A percentile compares a stretch with the other conserved stretches of the same genome.
Evolutionary conservation across 1,140 invertebrate species (phyloP).

Genomic region (Drosophila miranda): DNA sequence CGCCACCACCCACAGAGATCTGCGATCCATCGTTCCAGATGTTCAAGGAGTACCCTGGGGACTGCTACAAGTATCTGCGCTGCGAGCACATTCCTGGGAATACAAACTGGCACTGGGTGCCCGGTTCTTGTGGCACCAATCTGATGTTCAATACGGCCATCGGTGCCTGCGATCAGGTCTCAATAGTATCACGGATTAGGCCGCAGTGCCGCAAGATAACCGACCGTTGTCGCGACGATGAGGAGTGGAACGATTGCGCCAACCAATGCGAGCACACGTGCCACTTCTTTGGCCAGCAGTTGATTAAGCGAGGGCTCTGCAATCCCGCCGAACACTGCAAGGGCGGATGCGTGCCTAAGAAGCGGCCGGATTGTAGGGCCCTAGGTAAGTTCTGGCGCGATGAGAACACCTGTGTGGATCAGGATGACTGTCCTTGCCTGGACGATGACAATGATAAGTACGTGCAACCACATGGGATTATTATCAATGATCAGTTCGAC

Average conservation of each 20-base stretch:
- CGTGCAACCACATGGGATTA: too few species aligned
- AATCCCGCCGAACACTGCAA: slow-evolving; percentile 66
- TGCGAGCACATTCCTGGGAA: slow-evolving; percentile 79
- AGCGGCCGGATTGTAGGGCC: slow-evolving; percentile 56
- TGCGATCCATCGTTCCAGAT: slow-evolving; percentile 20
- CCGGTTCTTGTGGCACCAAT: neutral
- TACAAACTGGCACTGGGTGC: slow-evolving; percentile 11
- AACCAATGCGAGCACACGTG: slow-evolving; percentile 86
- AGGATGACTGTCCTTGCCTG: slow-evolving; percentile 88
- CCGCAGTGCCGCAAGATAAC: slow-evolving; percentile 9
- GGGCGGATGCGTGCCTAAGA: slow-evolving; percentile 80
- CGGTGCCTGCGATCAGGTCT: slow-evolving; percentile 86
- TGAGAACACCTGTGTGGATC: slow-evolving; percentile 86
- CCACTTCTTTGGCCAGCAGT: slow-evolving; percentile 82
- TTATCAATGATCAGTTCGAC: too few species aligned
- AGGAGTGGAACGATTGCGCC: slow-evolving; percentile 85
- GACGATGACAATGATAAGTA: slow-evolving; percentile 70
- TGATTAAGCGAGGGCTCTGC: slow-evolving; percentile 65
- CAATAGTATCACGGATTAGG: slow-evolving; percentile 82
- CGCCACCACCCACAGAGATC: slow-evolving; percentile 18
- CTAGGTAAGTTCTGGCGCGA: slow-evolving; percentile 86
- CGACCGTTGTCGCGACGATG: slow-evolving; percentile 55
- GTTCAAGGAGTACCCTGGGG: slow-evolving; percentile 83
- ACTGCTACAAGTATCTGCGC: slow-evolving; percentile 86
- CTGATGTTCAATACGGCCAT: slow-evolving; percentile 85